Base-by-base conservation (phyloP, 2,888 invertebrate species). In the Ectemnius lituratus region DNA sequence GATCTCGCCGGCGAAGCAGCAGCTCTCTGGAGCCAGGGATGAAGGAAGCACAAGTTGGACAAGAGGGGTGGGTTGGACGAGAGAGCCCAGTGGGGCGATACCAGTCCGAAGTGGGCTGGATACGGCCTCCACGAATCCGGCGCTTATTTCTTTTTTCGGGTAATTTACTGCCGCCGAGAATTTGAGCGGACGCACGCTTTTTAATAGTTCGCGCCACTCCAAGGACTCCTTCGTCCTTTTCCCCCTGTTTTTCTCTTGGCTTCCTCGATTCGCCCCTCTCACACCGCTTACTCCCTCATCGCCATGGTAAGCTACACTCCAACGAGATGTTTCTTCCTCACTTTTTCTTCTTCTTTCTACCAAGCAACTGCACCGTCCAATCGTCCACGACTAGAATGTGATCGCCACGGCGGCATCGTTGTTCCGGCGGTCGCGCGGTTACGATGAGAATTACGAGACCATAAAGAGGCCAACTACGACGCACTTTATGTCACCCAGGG, bases 101-200 rank as follows among this genome's bases (percentile, higher is more conserved):
- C 63, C 61, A 65, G 37, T 6, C 8, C 8, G 70, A 52, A 61
- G 46, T 23, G 60, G 23, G 28, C 49, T 52, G 52, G 64, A 47
- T 23, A 37, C 14, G 73, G 76, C 73, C 65, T 63, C 67, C 70
- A 72, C 76, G 80, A 79, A 81, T 79, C 73, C 70, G 62, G 63
- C 80, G 78, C 78, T 85, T 87, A 86, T 86, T 87, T 85, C 86
- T 85, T 86, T 85, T 85, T 86, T 83, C 82, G 77, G 84, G 84
- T 88, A 89, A 90, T 90, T 90, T 90, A 90, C 86, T 87, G 84
- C 86, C 85, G 78, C 72, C 84, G 85, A 88, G 87, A 89, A 89
- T 89, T 89, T 84, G 85, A 88, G 84, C 87, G 85, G 86, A 87
- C 88, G 85, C 88, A 84, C 84, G 85, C 83, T 87, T 88, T 88